Percentiles rank a stretch among this genome's conserved stretches.
These are phyloP conservation scores for Strigamia crassipes DNA, from an alignment of 2,888 invertebrate genomes.

Conservation along the genomic window DNA sequence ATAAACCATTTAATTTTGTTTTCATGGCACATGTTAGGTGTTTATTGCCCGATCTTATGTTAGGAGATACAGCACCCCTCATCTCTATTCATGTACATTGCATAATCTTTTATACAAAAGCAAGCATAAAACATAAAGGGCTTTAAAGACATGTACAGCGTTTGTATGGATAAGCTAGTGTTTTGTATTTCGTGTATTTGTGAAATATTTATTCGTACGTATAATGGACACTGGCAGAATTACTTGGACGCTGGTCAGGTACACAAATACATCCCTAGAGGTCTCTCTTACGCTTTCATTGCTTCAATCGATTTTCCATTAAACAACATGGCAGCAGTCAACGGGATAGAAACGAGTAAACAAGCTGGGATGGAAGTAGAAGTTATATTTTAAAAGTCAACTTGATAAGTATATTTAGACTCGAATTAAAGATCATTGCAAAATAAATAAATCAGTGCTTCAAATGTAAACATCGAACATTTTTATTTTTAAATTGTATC, in stretches of 20 bases:
- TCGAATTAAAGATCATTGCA: neutral
- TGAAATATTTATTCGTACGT: neutral
- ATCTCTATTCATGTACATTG: neutral
- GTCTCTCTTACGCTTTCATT: conserved; percentile 36
- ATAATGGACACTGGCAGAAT: neutral
- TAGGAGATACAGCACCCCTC: neutral
- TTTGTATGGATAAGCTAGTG: neutral
- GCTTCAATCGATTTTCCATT: conserved; percentile 31
- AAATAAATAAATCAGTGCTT: too few relatives aligned
- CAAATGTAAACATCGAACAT: too few relatives aligned
- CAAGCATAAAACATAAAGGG: neutral
- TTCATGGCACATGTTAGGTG: neutral
- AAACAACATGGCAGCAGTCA: conserved; percentile 40
- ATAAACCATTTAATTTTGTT: conserved; percentile 26
- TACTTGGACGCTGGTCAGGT: conserved; percentile 14
- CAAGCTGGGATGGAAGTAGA: neutral
- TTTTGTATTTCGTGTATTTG: neutral
- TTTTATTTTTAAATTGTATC: too few relatives aligned
- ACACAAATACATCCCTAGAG: conserved; percentile 12
- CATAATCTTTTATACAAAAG: neutral
- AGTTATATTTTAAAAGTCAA: conserved; percentile 31
- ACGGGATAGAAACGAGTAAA: conserved; percentile 1
- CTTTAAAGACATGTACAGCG: neutral
- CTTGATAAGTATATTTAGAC: neutral
- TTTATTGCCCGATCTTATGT: neutral